phyloP scores from a whole-genome alignment of 2,888 invertebrate species.

The Hydrotaea diabolus region DNA sequence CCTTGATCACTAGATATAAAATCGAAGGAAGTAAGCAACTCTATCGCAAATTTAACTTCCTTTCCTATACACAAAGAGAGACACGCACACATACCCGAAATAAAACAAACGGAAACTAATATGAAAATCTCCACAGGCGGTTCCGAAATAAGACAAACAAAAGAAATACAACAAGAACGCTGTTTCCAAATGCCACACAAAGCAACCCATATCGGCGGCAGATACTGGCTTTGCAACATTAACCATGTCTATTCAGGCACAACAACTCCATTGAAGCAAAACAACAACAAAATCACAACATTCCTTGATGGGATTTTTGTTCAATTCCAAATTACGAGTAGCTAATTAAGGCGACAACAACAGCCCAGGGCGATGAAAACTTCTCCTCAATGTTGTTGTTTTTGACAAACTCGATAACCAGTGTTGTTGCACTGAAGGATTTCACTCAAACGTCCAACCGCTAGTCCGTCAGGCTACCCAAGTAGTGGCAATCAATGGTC shows the following conservation, averaged over 20 bases:
- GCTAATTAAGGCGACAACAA: slow-evolving; percentile 39
- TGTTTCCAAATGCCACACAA: not conserved
- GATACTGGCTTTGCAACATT: not conserved
- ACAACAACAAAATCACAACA: not conserved
- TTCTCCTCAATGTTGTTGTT: not conserved
- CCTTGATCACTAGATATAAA: too few relatives aligned
- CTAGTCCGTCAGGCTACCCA: slow-evolving; percentile 67
- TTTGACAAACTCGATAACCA: not conserved
- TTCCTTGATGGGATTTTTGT: slow-evolving; percentile 20
- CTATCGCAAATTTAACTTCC: not conserved
- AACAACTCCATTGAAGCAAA: not conserved
- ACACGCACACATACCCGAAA: not conserved
- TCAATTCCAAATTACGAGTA: slow-evolving; percentile 41
- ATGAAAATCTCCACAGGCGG: not conserved
- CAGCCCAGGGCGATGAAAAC: slow-evolving; percentile 30
- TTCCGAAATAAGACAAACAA: not conserved
- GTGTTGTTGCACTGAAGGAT: not conserved
- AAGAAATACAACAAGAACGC: not conserved
- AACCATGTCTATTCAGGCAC: not conserved
- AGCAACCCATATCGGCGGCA: not conserved
- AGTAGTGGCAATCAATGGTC: slow-evolving; percentile 72
- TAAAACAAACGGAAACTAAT: not conserved
- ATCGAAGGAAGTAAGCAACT: not conserved
- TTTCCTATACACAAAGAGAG: not conserved
- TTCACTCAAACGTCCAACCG: slow-evolving; percentile 37